Evolutionary conservation across 1,140 invertebrate genomes (phyloP).

Genomic region (Ceratina australensis): DNA sequence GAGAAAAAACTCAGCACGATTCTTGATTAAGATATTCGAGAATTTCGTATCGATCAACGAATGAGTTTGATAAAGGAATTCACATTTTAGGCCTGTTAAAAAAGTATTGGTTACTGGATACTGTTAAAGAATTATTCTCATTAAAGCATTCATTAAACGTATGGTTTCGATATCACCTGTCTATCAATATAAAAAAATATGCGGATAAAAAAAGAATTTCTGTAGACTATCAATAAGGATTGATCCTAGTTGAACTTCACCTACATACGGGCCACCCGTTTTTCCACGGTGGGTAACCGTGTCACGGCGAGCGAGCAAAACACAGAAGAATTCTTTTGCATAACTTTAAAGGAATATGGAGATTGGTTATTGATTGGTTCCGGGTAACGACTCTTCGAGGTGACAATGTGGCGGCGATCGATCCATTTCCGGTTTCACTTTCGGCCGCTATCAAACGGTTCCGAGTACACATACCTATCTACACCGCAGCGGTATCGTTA

Average conservation of each 20-base stretch:
- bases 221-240: neutral
- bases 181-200: too few relatives aligned
- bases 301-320: neutral
- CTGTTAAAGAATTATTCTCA: too few relatives aligned
- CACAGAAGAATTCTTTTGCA: neutral
- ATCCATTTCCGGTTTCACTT: conserved; percentile 62
- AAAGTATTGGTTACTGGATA: too few relatives aligned
- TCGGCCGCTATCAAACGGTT: conserved; percentile 51
- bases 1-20: neutral
- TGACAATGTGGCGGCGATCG: conserved; percentile 56
- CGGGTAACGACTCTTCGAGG: conserved; percentile 48
- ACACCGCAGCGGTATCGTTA: conserved; percentile 30
- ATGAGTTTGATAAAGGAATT: too few relatives aligned
- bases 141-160: too few relatives aligned
- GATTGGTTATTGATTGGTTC: conserved; percentile 55
- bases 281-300: too few relatives aligned
- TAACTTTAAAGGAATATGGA: conserved; percentile 53
- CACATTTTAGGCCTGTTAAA: too few relatives aligned
- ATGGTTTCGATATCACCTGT: too few relatives aligned
- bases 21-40: neutral
- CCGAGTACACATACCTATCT: conserved; percentile 1
- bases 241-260: neutral
- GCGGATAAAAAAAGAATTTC: too few relatives aligned
- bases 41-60: too few relatives aligned
- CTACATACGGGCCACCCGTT: too few relatives aligned